phyloP scores from a whole-genome alignment of 2,797 vertebrate species.

The Gephyroberyx darwinii region DNA sequence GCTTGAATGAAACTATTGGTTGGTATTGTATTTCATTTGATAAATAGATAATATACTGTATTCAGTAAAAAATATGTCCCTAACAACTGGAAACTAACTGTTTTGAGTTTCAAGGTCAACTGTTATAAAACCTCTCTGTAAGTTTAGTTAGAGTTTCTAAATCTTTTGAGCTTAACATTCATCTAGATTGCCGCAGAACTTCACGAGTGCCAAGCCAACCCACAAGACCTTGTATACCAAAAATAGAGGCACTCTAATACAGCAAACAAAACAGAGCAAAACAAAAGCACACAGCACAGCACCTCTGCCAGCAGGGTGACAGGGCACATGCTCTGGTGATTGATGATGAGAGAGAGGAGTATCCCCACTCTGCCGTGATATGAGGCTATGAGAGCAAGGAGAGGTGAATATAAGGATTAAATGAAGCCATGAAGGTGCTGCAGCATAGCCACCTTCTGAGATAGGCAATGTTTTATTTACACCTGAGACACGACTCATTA shows the following conservation, averaged over 20 bases:
- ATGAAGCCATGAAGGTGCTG: slow-evolving; percentile 70
- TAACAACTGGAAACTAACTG: neutral
- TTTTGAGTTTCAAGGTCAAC: slow-evolving; percentile 39
- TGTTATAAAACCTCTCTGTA: slow-evolving; percentile 39
- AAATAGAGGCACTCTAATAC: slow-evolving; percentile 63
- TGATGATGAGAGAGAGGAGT: slow-evolving; percentile 70
- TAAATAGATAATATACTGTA: neutral
- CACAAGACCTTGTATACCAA: slow-evolving; percentile 57
- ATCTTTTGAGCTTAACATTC: slow-evolving; percentile 44
- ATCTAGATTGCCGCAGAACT: slow-evolving; percentile 47
- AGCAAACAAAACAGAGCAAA: slow-evolving; percentile 64
- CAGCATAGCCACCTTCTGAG: slow-evolving; percentile 46
- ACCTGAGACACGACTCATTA: slow-evolving; percentile 68
- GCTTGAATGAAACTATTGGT: neutral
- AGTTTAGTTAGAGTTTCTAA: slow-evolving; percentile 36
- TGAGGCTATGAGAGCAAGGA: slow-evolving; percentile 55
- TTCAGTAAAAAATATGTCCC: neutral
- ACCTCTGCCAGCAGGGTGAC: slow-evolving; percentile 69
- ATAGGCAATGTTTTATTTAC: slow-evolving; percentile 71
- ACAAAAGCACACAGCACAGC: slow-evolving; percentile 62
- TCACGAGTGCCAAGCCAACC: slow-evolving; percentile 48
- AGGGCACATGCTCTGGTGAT: slow-evolving; percentile 67
- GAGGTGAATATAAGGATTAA: slow-evolving; percentile 72
- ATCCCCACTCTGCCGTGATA: slow-evolving; percentile 62
- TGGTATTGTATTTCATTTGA: neutral